Percentiles rank a stretch among this genome's conserved stretches.
These are phyloP conservation scores for Lordiphosa andalusiaca DNA, from an alignment of 2,888 invertebrate species.

Conservation along the genomic window DNA sequence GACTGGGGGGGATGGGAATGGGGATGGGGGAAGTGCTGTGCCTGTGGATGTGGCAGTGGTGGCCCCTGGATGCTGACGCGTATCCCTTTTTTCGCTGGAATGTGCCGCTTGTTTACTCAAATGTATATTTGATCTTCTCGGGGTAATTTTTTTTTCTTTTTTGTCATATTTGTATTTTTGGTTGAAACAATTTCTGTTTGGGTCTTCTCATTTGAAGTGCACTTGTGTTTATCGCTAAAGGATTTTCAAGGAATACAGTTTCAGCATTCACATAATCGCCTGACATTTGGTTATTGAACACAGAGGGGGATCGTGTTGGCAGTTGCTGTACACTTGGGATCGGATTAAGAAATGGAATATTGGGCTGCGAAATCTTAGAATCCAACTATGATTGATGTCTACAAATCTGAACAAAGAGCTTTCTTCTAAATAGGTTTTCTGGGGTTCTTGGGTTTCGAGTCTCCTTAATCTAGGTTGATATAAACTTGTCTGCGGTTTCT, in stretches of 20 bases:
- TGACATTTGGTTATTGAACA: slow-evolving; percentile 11
- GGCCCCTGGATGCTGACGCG: slow-evolving; percentile 20
- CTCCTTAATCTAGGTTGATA: no score
- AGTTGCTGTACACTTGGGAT: slow-evolving; percentile 5
- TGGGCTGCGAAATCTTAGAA: no score
- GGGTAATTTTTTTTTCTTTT: slow-evolving; percentile 37
- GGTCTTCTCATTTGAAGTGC: slow-evolving; percentile 12
- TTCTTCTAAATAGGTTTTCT: no score
- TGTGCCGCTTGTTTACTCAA: slow-evolving; percentile 64
- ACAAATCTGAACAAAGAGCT: no score
- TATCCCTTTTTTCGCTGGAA: slow-evolving; percentile 70
- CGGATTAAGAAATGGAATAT: no score
- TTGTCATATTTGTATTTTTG: slow-evolving; percentile 28
- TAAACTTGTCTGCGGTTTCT: no score
- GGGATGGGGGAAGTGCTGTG: slow-evolving; percentile 1
- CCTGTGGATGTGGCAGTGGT: slow-evolving; percentile 13
- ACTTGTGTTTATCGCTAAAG: slow-evolving; percentile 52
- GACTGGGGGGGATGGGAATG: no score
- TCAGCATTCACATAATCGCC: slow-evolving; percentile 31
- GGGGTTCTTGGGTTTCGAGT: no score
- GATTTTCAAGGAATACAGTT: slow-evolving; percentile 61
- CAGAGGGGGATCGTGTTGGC: slow-evolving; percentile 11
- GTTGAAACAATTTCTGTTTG: slow-evolving; percentile 1
- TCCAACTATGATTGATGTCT: no score
- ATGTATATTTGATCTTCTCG: slow-evolving; percentile 65